These are phyloP conservation scores for Sander lucioperca DNA, from an alignment of 2,113 vertebrate genomes.

Conservation along the genomic window DNA sequence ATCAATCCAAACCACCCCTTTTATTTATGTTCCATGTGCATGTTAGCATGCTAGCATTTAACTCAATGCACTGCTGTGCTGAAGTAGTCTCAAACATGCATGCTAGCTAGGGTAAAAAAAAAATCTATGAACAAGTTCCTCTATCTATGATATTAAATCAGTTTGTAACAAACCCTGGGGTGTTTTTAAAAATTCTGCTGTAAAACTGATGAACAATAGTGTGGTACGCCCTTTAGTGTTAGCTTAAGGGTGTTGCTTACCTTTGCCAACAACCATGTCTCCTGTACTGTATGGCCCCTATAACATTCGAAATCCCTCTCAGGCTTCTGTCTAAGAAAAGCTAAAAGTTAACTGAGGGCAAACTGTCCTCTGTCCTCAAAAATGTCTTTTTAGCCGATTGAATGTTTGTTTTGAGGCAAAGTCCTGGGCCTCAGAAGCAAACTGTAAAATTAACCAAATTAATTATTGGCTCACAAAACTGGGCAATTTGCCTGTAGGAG, in stretches of 20 bases:
- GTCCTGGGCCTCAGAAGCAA: neutral
- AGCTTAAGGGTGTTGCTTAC: neutral
- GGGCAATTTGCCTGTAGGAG: neutral
- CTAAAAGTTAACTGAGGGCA: neutral
- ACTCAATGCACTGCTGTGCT: neutral
- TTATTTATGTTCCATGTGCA: neutral
- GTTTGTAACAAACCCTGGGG: no score
- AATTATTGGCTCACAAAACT: neutral
- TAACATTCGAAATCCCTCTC: neutral
- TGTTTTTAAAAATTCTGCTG: no score
- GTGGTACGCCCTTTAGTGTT: neutral
- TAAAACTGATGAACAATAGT: neutral
- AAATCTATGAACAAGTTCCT: no score
- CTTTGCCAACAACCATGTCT: neutral
- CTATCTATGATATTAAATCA: no score
- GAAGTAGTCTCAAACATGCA: neutral
- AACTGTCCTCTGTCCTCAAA: neutral
- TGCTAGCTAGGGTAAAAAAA: no score
- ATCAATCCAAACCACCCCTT: neutral
- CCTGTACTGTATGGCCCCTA: neutral
- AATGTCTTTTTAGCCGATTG: neutral
- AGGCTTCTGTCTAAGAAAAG: neutral
- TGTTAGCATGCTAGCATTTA: no score
- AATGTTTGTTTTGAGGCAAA: neutral
- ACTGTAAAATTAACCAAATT: slow-evolving; percentile 8